Evolutionary conservation across 2,797 vertebrate genomes (phyloP).

Genomic region (Eidolon dupreanum): DNA sequence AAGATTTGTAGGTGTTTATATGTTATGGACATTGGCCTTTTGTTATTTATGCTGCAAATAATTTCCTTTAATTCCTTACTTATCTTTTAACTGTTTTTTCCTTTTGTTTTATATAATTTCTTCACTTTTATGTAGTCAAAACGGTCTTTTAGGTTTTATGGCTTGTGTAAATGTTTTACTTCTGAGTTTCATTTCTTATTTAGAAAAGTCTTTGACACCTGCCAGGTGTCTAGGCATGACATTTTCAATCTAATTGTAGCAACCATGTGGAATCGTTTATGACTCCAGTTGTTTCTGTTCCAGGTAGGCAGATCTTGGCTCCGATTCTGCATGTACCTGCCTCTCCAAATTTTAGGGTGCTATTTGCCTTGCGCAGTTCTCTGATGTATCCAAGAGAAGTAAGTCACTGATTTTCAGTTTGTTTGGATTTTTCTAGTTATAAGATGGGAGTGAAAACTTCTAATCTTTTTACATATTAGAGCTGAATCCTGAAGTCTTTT

Average conservation of each 20-base stretch:
- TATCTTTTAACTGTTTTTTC: not conserved
- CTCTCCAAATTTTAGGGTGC: not conserved
- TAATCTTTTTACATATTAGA: not conserved
- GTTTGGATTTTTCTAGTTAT: not conserved
- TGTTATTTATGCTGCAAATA: not conserved
- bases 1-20: not conserved
- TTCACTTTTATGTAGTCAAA: not conserved
- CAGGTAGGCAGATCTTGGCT: not conserved
- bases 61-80: not conserved
- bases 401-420: not conserved
- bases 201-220: not conserved
- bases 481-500: not conserved
- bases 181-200: constrained; percentile 19
- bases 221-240: not conserved
- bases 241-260: not conserved
- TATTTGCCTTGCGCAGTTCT: not conserved
- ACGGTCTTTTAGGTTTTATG: not conserved
- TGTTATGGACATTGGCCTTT: not conserved
- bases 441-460: not conserved
- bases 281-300: not conserved
- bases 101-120: not conserved
- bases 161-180: not conserved
- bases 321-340: not conserved
- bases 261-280: not conserved
- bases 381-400: not conserved